Conservation (phyloP, 2,888 invertebrate genomes). For the Diplolepis rosae region DNA sequence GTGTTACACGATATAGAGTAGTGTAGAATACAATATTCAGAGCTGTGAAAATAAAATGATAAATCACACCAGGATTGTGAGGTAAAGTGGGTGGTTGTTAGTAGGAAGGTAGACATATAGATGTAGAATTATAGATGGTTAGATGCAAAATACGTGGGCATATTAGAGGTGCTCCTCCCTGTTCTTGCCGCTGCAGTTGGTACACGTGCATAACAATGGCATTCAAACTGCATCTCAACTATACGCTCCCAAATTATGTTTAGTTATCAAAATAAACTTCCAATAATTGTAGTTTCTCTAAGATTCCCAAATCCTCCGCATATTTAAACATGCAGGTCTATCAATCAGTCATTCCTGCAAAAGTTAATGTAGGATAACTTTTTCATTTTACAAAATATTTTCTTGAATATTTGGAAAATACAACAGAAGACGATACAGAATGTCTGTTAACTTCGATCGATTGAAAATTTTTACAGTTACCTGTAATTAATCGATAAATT, state of each 20-base stretch:
- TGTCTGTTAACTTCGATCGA: too few relatives aligned
- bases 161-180: slow-evolving; percentile 28
- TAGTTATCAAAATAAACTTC: slow-evolving; percentile 17
- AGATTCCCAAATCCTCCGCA: too few relatives aligned
- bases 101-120: slow-evolving; percentile 25
- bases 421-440: too few relatives aligned
- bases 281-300: slow-evolving; percentile 8
- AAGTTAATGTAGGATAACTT: too few relatives aligned
- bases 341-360: too few relatives aligned
- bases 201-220: slow-evolving; percentile 12
- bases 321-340: too few relatives aligned
- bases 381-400: too few relatives aligned
- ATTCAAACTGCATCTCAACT: background rate
- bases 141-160: slow-evolving; percentile 27
- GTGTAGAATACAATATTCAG: slow-evolving; percentile 2
- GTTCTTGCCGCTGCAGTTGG: slow-evolving; percentile 28
- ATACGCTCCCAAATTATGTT: slow-evolving; percentile 11
- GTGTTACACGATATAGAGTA: slow-evolving; percentile 8
- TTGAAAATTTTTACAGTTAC: too few relatives aligned
- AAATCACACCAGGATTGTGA: slow-evolving; percentile 11
- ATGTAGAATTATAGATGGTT: slow-evolving; percentile 23
- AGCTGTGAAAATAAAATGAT: slow-evolving; percentile 30
- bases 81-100: slow-evolving; percentile 23
- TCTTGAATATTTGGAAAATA: too few relatives aligned
- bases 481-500: too few relatives aligned